Evolutionary conservation across 1,140 invertebrate species (phyloP), one percentile per base, ranked within the genome.

Genomic region (Cherax quadricarinatus): DNA sequence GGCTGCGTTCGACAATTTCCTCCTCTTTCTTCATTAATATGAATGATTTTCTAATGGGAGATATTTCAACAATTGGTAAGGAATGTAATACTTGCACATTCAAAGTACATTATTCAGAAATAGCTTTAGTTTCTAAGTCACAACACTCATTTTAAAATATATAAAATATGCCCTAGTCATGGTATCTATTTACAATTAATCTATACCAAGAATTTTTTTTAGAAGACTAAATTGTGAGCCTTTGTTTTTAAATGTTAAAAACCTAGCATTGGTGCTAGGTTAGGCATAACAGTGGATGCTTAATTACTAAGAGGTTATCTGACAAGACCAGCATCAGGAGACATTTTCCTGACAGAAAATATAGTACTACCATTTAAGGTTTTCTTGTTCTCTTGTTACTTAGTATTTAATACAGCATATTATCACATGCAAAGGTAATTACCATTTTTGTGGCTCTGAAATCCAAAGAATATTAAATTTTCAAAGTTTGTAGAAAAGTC

Each of bases 1-100:
- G 90, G 89, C 89, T 87, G 90, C 85, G 85, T 91, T 91, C 49
- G 60, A 82, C 78, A 86, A 70, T 87, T 86, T 75, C 18, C 86
- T 53, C 75, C 49, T 88, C 78, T 49, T 81, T 18, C 51, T 51
- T 21, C 14, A 18, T 4, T 21, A 51, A 30, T 81, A 57, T 16
- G 18, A 81, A 51, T 51, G 4, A 81, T 51, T 81, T 81, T 21
- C 30, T 51, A 30, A 41, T n/a, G 30, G n/a, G 16, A 75, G 66
- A 24, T 75, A 10, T 7, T 75, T 75, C 12, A 30, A 5, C 12
- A 75, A 24, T 75, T 75, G 70, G 70, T 81, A 81, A 81, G 79
- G 51, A 81, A 51, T 81, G 79, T 81, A 9, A 16, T 49, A 12
- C 16, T 51, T n/a, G 3, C n/a, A 9, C 70, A 2, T 21, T 18